Evolutionary conservation across 2,113 vertebrate genomes (phyloP).

Genomic region (Okapia johnstoni): DNA sequence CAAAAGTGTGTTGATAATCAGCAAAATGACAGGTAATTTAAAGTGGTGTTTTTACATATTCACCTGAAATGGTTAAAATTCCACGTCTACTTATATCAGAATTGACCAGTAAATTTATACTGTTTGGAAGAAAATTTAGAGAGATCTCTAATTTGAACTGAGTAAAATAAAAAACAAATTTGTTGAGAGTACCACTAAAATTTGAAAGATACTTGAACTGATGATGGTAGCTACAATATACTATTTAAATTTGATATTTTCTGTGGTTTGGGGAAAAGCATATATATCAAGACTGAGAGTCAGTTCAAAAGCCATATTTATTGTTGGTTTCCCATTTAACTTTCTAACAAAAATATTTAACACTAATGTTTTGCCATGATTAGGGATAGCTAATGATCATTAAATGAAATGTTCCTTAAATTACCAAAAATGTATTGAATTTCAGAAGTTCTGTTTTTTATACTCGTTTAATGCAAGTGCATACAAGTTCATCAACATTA

Average conservation of each 20-base stretch:
- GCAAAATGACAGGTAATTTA: neutral
- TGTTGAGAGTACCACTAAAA: neutral
- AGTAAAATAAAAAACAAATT: neutral
- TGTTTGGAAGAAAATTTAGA: constrained; percentile 15
- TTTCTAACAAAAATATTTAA: constrained; percentile 40
- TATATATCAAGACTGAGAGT: neutral
- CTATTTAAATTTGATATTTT: constrained; percentile 10
- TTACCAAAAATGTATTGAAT: neutral
- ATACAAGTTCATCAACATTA: neutral
- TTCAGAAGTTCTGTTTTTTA: constrained; percentile 5
- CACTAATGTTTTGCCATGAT: neutral
- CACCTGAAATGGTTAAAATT: neutral
- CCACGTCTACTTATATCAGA: neutral
- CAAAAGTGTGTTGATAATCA: neutral
- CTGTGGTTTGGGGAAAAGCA: neutral
- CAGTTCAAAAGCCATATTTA: neutral
- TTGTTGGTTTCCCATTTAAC: neutral
- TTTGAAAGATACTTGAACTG: neutral
- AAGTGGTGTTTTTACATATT: neutral
- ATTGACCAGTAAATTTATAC: neutral
- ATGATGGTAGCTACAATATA: neutral
- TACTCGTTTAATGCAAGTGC: neutral
- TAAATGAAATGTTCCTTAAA: neutral
- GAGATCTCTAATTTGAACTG: neutral
- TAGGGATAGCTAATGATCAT: neutral